Conservation (phyloP, 2,113 vertebrate genomes). For the Menidia beryllina region DNA sequence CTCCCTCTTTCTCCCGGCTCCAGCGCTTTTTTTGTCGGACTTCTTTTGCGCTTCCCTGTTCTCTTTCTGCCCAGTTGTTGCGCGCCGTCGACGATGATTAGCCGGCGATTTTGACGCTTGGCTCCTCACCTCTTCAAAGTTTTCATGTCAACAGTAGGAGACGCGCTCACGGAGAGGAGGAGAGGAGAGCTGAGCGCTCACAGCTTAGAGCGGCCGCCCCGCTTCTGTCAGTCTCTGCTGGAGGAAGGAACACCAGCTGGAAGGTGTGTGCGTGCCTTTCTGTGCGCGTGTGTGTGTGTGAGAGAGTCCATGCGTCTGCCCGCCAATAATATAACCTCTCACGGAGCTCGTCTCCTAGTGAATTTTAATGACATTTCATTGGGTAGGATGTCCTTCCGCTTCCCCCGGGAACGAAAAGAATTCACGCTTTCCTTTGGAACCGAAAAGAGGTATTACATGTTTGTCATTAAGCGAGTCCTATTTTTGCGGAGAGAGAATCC, state of each 20-base stretch:
- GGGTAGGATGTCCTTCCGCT: constrained; percentile 52
- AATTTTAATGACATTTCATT: constrained; percentile 68
- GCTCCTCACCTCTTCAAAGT: constrained; percentile 67
- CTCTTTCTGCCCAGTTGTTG: constrained; percentile 14
- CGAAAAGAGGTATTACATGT: neutral
- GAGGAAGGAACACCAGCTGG: constrained; percentile 70
- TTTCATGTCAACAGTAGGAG: constrained; percentile 52
- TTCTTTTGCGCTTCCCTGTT: constrained; percentile 58
- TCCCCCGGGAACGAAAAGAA: constrained; percentile 24
- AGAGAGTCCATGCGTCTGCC: constrained; percentile 27
- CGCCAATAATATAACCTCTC: constrained; percentile 78
- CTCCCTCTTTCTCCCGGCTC: constrained; percentile 76
- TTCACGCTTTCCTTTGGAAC: constrained; percentile 22
- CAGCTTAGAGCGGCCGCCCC: constrained; percentile 70
- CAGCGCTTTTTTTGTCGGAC: constrained; percentile 70
- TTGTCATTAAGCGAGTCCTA: neutral
- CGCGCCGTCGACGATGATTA: constrained; percentile 49
- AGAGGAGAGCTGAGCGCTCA: constrained; percentile 61
- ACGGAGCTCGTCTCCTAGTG: constrained; percentile 66
- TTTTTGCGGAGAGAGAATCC: too few relatives aligned
- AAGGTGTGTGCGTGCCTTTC: constrained; percentile 45
- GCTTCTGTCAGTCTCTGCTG: constrained; percentile 76
- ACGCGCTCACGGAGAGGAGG: constrained; percentile 48
- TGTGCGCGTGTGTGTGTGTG: constrained; percentile 20
- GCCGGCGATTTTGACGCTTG: constrained; percentile 45